Percentiles rank a stretch among this genome's conserved stretches.
Evolutionary conservation across 1,140 invertebrate species (phyloP).

Genomic region (Anoplophora glabripennis): DNA sequence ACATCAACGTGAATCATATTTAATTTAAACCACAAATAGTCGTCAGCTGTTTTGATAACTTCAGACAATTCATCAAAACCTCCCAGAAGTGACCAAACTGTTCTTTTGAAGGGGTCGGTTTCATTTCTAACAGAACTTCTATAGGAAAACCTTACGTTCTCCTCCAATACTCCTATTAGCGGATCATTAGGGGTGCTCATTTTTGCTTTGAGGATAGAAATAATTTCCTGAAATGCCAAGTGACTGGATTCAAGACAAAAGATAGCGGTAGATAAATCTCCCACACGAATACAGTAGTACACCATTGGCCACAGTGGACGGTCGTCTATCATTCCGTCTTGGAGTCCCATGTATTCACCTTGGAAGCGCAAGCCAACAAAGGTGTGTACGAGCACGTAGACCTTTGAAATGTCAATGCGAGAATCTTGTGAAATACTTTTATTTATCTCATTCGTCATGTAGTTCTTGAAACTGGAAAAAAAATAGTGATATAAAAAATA

Average conservation of each 20-base stretch:
- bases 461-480: constrained; percentile 69
- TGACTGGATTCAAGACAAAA: constrained; percentile 68
- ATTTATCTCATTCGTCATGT: constrained; percentile 77
- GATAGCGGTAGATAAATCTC: constrained; percentile 78
- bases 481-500: constrained; percentile 6
- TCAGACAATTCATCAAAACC: constrained; percentile 87
- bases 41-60: constrained; percentile 87
- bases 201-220: constrained; percentile 63
- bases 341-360: constrained; percentile 58
- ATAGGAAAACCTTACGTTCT: constrained; percentile 59
- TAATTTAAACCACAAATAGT: constrained; percentile 93
- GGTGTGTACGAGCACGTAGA: constrained; percentile 76
- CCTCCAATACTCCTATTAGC: constrained; percentile 64
- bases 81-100: constrained; percentile 76
- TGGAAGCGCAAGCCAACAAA: constrained; percentile 75
- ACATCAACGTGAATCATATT: constrained; percentile 71
- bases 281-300: constrained; percentile 86
- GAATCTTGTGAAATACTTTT: constrained; percentile 74
- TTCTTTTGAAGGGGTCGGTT: constrained; percentile 77
- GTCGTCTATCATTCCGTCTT: constrained; percentile 74
- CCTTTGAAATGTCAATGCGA: constrained; percentile 83
- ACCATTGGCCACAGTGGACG: constrained; percentile 83
- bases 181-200: constrained; percentile 58
- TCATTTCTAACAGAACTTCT: constrained; percentile 69
- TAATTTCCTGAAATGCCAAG: constrained; percentile 63